Conservation (phyloP, 2,113 vertebrate species). For the Ictalurus punctatus region DNA sequence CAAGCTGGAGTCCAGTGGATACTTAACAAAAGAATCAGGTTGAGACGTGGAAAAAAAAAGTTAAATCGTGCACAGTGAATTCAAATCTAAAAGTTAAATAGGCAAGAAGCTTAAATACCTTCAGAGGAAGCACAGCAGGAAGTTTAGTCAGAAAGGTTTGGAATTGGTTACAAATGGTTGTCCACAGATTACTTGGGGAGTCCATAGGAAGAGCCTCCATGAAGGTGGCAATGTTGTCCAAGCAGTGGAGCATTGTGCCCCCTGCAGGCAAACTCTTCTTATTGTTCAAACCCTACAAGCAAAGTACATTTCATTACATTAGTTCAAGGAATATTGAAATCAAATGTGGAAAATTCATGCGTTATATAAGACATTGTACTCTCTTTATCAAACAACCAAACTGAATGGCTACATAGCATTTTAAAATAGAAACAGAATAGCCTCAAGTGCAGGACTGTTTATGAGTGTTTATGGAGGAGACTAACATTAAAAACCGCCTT, state of each 20-base stretch:
- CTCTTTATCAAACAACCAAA: not conserved
- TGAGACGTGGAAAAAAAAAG: not conserved
- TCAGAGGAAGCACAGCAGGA: conserved; percentile 92
- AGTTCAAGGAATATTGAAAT: not conserved
- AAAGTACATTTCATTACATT: not conserved
- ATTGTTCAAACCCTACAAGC: conserved; percentile 90
- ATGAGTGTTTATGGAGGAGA: not conserved
- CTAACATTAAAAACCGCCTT: not conserved
- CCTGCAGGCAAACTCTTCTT: conserved; percentile 97
- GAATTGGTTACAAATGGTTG: conserved; percentile 97
- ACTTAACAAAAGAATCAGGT: conserved; percentile 68
- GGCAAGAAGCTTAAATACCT: conserved; percentile 76
- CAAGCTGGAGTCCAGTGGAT: conserved; percentile 93
- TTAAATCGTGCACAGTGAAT: not conserved
- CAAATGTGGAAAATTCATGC: not conserved
- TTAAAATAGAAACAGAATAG: not conserved
- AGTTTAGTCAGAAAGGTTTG: conserved; percentile 96
- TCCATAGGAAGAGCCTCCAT: conserved; percentile 99
- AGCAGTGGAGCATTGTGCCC: conserved; percentile 93
- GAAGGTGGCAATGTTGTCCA: conserved; percentile 95
- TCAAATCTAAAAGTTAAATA: not conserved
- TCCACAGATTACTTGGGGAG: conserved; percentile 97
- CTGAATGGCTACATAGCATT: not conserved
- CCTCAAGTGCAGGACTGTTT: not conserved
- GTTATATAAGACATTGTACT: not conserved